phyloP scores from a whole-genome alignment of 2,113 vertebrate species.

The Nansenia antarctica region DNA sequence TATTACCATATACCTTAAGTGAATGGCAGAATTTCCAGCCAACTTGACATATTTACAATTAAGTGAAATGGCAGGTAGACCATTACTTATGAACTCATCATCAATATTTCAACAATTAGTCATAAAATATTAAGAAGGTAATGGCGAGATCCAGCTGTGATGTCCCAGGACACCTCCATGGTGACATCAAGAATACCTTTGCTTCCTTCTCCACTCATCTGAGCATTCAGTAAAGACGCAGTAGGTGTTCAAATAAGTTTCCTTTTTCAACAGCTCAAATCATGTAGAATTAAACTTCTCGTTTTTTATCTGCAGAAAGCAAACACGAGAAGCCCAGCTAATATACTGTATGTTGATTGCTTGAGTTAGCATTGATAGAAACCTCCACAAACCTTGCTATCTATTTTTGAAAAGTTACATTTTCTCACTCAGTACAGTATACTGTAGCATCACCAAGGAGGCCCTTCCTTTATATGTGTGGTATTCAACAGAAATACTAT shows the following conservation, averaged over 20 bases:
- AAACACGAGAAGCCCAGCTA: too few species aligned
- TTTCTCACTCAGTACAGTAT: too few species aligned
- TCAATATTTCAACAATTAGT: conserved; percentile 81
- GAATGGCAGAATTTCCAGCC: conserved; percentile 49
- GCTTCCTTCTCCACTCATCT: not conserved
- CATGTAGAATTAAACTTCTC: too few species aligned
- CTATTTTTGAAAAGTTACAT: conserved; percentile 36
- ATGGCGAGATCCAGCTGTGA: conserved; percentile 78
- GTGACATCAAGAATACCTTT: conserved; percentile 53
- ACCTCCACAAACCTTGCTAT: too few species aligned
- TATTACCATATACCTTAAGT: not conserved
- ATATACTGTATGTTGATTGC: too few species aligned
- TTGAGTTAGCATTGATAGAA: too few species aligned
- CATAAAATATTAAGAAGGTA: conserved; percentile 83
- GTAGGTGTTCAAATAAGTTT: not conserved
- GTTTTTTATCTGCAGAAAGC: too few species aligned
- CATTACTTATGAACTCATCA: conserved; percentile 76
- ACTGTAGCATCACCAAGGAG: not conserved
- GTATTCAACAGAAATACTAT: conserved; percentile 60
- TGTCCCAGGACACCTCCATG: conserved; percentile 70
- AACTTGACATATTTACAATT: conserved; percentile 72
- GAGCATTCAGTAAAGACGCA: not conserved
- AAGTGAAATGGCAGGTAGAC: conserved; percentile 73
- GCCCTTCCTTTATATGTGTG: conserved; percentile 32
- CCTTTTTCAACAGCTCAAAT: too few species aligned